A percentile compares a stretch with the other conserved stretches of the same genome.
phyloP scores from a whole-genome alignment of 64 coral and sea anemone genomes.

The Cladopsammia gracilis region DNA sequence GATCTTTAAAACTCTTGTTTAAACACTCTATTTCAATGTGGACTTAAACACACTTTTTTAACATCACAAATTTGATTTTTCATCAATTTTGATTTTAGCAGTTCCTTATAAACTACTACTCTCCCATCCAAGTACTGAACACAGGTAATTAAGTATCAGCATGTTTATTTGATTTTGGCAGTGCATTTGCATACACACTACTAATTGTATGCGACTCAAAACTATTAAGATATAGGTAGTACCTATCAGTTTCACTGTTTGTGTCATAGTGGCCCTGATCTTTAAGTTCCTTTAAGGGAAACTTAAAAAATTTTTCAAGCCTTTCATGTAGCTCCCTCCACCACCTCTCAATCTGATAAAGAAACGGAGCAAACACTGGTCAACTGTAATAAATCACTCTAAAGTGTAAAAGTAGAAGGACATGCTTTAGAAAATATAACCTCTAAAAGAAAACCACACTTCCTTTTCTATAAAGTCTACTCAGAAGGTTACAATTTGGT shows the following conservation, averaged over 20 bases:
- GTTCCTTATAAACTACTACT: no score
- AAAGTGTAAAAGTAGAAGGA: constrained; percentile 6
- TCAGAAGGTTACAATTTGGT: constrained; percentile 10
- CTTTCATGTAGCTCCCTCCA: constrained; percentile 6
- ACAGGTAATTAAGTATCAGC: no score
- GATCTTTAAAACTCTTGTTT: background rate
- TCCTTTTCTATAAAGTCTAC: constrained; percentile 8
- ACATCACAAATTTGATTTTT: constrained; percentile 7
- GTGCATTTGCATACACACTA: no score
- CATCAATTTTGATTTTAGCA: background rate
- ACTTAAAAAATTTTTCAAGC: constrained; percentile 15
- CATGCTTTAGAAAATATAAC: constrained; percentile 17
- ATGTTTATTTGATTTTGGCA: no score
- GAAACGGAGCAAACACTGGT: constrained; percentile 1
- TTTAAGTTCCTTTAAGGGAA: background rate
- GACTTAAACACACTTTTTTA: background rate
- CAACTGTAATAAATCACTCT: background rate
- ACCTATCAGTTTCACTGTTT: background rate
- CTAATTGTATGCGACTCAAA: no score
- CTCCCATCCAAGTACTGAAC: no score
- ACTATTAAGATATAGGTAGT: no score
- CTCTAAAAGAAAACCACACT: constrained; percentile 17
- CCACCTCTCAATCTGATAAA: constrained; percentile 18
- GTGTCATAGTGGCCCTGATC: background rate
- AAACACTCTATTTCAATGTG: constrained; percentile 12